These are phyloP conservation scores for Lypha dubia DNA, from an alignment of 2,888 invertebrate genomes.

Conservation along the genomic window DNA sequence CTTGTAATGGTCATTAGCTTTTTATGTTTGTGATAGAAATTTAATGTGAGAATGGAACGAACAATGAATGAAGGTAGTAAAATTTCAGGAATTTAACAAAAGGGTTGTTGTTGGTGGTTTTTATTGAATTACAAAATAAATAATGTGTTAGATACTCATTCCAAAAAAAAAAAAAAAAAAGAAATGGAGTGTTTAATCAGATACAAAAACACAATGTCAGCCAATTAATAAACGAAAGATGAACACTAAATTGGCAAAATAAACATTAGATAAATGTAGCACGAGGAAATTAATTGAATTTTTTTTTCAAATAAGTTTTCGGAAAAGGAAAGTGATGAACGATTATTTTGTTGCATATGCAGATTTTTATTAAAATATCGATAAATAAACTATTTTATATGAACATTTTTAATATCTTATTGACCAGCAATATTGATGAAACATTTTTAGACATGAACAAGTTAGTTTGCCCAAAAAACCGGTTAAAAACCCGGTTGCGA, in stretches of 20 bases:
- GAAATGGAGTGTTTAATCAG: slow-evolving; percentile 50
- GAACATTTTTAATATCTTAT: no score
- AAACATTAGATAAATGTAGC: not conserved
- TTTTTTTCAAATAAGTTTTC: slow-evolving; percentile 10
- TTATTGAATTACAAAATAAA: slow-evolving; percentile 67
- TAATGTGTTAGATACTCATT: slow-evolving; percentile 43
- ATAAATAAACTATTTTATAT: not conserved
- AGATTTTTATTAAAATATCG: not conserved
- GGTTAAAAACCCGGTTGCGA: no score
- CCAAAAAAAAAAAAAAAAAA: not conserved
- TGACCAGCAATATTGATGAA: no score
- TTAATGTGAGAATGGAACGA: not conserved
- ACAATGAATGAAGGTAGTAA: not conserved
- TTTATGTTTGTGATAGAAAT: slow-evolving; percentile 42
- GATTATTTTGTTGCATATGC: not conserved
- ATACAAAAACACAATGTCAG: slow-evolving; percentile 47
- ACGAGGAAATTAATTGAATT: not conserved
- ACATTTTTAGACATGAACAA: no score
- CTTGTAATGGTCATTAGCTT: slow-evolving; percentile 70
- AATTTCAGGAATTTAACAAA: slow-evolving; percentile 38
- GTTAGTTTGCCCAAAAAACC: no score
- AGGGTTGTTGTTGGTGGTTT: slow-evolving; percentile 69
- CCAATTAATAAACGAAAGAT: slow-evolving; percentile 60
- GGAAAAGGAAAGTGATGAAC: not conserved
- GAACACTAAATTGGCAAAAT: slow-evolving; percentile 43